A percentile compares a stretch with the other conserved stretches of the same genome.
Conservation (phyloP, 2,888 invertebrate genomes). For the Torymus texanus region DNA sequence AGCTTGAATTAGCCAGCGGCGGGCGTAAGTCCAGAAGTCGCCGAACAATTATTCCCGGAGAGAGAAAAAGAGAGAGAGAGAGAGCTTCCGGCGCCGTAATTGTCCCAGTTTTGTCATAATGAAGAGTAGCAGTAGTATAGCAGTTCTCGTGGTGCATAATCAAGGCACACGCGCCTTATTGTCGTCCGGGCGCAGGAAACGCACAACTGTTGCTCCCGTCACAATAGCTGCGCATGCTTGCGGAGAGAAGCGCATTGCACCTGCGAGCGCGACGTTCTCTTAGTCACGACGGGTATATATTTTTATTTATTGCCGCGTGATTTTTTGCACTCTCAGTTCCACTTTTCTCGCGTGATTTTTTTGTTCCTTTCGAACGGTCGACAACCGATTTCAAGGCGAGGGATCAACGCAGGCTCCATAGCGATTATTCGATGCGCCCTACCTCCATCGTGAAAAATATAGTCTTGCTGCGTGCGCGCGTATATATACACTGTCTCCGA, state of each 20-base stretch:
- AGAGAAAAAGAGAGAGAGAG: constrained; percentile 7
- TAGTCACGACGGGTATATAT: constrained; percentile 23
- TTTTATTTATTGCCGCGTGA: constrained; percentile 35
- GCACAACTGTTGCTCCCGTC: constrained; percentile 20
- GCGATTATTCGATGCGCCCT: background rate
- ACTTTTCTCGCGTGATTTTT: background rate
- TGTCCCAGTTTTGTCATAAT: constrained; percentile 26
- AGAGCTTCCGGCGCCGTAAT: constrained; percentile 21
- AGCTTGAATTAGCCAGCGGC: too few relatives aligned
- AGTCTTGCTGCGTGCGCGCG: background rate
- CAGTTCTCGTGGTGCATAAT: constrained; percentile 20
- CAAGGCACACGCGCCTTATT: constrained; percentile 19
- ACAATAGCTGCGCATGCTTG: too few relatives aligned
- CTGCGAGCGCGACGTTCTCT: constrained; percentile 18
- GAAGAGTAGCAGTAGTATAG: constrained; percentile 22
- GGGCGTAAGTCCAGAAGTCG: too few relatives aligned
- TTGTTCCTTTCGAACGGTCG: constrained; percentile 31
- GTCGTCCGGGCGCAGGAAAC: constrained; percentile 19
- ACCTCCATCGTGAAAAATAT: constrained; percentile 29
- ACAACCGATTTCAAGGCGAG: constrained; percentile 18
- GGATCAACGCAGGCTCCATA: background rate
- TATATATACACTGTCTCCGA: too few relatives aligned
- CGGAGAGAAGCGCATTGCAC: constrained; percentile 30
- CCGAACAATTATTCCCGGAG: constrained; percentile 38
- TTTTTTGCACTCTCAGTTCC: background rate